These are phyloP conservation scores for Andrena dorsata DNA, from an alignment of 2,888 invertebrate genomes.

Conservation along the genomic window DNA sequence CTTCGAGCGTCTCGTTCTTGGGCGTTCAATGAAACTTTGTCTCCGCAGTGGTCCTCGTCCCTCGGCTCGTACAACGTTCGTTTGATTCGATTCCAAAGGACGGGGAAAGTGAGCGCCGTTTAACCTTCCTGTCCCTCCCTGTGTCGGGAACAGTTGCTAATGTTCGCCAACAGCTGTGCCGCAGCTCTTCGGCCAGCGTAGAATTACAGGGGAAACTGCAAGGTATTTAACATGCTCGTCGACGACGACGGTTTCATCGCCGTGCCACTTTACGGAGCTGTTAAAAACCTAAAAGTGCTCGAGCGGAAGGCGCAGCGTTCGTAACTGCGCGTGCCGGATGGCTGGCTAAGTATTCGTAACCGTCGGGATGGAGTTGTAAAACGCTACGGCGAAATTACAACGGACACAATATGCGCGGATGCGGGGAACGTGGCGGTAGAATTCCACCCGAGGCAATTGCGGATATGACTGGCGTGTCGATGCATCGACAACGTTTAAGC, in stretches of 20 bases:
- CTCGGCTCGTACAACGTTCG: neutral
- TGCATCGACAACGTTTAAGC: conserved; percentile 1
- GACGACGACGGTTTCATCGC: neutral
- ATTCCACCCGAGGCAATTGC: conserved; percentile 38
- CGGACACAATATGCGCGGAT: neutral
- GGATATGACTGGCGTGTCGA: conserved; percentile 22
- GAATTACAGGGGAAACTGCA: conserved; percentile 1
- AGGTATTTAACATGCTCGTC: conserved; percentile 19
- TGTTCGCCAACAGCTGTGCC: neutral
- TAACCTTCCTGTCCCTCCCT: neutral
- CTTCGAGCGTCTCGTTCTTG: conserved; percentile 16
- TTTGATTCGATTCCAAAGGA: conserved; percentile 13
- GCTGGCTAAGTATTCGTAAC: conserved; percentile 30
- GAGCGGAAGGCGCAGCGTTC: conserved; percentile 22
- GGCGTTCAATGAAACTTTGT: conserved; percentile 13
- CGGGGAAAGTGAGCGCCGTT: neutral
- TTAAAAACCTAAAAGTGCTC: conserved; percentile 41
- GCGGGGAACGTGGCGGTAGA: neutral
- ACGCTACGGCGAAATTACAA: conserved; percentile 28
- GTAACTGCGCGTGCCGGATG: neutral
- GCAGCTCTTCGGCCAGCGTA: conserved; percentile 2
- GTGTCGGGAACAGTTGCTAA: neutral
- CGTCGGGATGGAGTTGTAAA: conserved; percentile 30
- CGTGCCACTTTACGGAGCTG: conserved; percentile 14
- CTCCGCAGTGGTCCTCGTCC: neutral